Evolutionary conservation across 2,113 vertebrate genomes (phyloP).

Genomic region (Notothenia coriiceps): DNA sequence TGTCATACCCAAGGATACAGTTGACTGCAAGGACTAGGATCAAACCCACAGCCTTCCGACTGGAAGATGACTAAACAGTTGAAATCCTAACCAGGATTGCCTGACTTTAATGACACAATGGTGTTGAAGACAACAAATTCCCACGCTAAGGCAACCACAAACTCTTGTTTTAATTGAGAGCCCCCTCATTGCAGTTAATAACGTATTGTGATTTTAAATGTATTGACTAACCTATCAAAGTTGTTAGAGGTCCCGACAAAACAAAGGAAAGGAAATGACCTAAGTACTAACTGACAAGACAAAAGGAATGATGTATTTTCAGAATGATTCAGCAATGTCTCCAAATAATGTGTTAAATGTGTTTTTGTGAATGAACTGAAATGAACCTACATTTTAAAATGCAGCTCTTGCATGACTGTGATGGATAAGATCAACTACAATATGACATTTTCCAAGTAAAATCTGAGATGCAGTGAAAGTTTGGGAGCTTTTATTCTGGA

Average conservation of each 20-base stretch:
- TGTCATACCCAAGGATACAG: too few relatives aligned
- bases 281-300: background rate
- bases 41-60: too few relatives aligned
- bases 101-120: too few relatives aligned
- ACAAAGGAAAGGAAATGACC: background rate
- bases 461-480: constrained; percentile 21
- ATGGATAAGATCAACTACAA: constrained; percentile 43
- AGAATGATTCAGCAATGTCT: background rate
- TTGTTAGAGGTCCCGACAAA: background rate
- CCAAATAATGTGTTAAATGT: background rate
- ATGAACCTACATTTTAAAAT: background rate
- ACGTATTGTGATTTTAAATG: background rate
- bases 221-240: background rate
- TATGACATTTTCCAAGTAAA: constrained; percentile 60
- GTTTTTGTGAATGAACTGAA: background rate
- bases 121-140: too few relatives aligned
- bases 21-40: too few relatives aligned
- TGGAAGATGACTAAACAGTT: too few relatives aligned
- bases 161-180: too few relatives aligned
- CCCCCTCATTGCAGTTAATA: too few relatives aligned
- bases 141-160: too few relatives aligned
- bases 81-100: too few relatives aligned
- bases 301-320: background rate
- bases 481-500: constrained; percentile 29
- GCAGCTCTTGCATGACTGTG: constrained; percentile 1